Evolutionary conservation across 2,797 vertebrate species (phyloP).

Genomic region (Moxostoma hubbsi): DNA sequence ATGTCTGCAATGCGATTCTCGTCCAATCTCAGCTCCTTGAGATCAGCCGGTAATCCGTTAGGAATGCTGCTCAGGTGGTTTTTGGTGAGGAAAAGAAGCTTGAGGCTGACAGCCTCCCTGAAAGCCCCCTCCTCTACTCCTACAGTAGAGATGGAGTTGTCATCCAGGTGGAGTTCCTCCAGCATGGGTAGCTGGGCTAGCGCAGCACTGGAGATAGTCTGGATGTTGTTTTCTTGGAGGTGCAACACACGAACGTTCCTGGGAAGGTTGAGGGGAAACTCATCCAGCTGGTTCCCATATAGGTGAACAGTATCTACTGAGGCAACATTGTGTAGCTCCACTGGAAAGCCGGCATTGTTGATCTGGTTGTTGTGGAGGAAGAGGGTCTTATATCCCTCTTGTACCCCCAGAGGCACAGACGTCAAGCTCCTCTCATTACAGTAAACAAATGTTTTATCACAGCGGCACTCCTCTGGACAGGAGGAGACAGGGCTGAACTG

Average conservation of each 20-base stretch:
- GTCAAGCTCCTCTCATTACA: conserved; percentile 98
- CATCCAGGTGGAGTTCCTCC: conserved; percentile 95
- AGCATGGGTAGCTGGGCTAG: conserved; percentile 89
- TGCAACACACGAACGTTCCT: conserved; percentile 92
- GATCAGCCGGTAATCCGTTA: conserved; percentile 89
- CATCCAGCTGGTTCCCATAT: conserved; percentile 96
- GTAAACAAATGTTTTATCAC: conserved; percentile 94
- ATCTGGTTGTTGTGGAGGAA: conserved; percentile 99
- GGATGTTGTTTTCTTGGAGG: conserved; percentile 98
- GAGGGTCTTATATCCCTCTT: conserved; percentile 93
- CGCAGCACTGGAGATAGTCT: conserved; percentile 93
- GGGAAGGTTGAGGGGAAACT: conserved; percentile 96
- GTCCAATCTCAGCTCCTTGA: conserved; percentile 93
- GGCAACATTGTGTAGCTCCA: conserved; percentile 90
- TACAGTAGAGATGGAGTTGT: conserved; percentile 97
- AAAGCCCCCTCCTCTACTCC: conserved; percentile 97
- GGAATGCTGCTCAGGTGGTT: conserved; percentile 98
- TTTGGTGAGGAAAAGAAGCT: conserved; percentile 95
- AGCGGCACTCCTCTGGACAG: conserved; percentile 93
- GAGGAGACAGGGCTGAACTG: conserved; percentile 82
- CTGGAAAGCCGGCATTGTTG: conserved; percentile 97
- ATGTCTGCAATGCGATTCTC: conserved; percentile 95
- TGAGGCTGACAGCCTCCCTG: conserved; percentile 91
- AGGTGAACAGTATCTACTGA: conserved; percentile 94
- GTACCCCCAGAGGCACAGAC: conserved; percentile 97